Evolutionary conservation across 2,113 vertebrate species (phyloP), one percentile per base, ranked within the genome.

Genomic region (Hippocampus zosterae): DNA sequence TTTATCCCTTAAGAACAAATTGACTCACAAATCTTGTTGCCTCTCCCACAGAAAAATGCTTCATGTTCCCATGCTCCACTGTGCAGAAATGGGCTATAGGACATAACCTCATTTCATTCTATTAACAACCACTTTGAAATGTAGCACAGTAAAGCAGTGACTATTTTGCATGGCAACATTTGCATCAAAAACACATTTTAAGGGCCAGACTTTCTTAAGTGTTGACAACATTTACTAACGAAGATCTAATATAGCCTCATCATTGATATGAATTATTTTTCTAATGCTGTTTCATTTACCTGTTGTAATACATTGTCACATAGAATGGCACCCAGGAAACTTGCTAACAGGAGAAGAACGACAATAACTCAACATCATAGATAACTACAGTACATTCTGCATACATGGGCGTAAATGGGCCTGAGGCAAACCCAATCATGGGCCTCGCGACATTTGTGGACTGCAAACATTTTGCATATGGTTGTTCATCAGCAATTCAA

Each of bases 21-120:
- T 79, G 78, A 79, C 82, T 89, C 75, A 74, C 75, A 85, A 80
- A 86, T 86, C 74, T 85, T 25, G 33, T 75, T 67, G 69, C 52
- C 55, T 67, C 72, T 84, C 48, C 68, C 74, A 41, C 78, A 74
- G 76, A 69, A 68, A 52, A 81, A 64, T 11, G 19, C 61, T 75
- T 78, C 60, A 77, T 83, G 73, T 78, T 82, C 77, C 73, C 71
- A 75, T 69, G 70, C 67, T 80, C 75, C 66, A 61, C 71, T 64
- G 78, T 76, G 70, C 61, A 71, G 62, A 44, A 76, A 76, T 40
- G 71, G 69, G 76, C 70, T 68, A n/a, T 1, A 69, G 60, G 16
- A 69, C 46, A 75, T 41, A 79, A 81, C 73, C 53, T 57, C 71
- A 55, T 80, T 78, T 80, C 55, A 72, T 74, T 44, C 29, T 44